A percentile compares a stretch with the other conserved stretches of the same genome.
Conservation (phyloP, 2,113 vertebrate genomes). For the Tychaedon coryphoeus region DNA sequence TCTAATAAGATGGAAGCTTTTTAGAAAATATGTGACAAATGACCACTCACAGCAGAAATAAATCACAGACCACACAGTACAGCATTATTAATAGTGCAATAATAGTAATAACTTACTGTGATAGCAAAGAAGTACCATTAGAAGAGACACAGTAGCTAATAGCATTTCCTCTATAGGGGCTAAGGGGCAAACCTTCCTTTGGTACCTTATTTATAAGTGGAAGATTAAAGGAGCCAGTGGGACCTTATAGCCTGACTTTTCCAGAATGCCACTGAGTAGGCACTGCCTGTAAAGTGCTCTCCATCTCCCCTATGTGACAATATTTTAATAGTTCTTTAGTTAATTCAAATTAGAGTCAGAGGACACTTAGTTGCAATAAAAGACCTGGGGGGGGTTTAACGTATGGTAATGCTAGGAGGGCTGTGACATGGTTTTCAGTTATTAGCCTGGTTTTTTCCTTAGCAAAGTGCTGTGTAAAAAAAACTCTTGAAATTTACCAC, state of each 20-base stretch:
- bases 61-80: constrained; percentile 24
- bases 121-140: constrained; percentile 27
- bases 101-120: constrained; percentile 54
- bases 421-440: neutral
- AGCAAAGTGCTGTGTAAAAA: neutral
- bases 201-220: neutral
- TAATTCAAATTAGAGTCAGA: constrained; percentile 6
- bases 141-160: constrained; percentile 34
- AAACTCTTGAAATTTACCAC: neutral
- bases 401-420: neutral
- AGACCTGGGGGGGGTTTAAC: neutral
- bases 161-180: neutral
- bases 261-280: neutral
- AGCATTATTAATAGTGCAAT: constrained; percentile 52
- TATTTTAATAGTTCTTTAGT: neutral
- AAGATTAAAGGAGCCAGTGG: neutral
- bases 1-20: constrained; percentile 49
- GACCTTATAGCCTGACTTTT: neutral
- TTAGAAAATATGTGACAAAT: constrained; percentile 54
- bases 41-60: constrained; percentile 32
- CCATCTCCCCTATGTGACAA: neutral
- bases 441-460: neutral
- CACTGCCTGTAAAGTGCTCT: neutral
- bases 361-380: neutral
- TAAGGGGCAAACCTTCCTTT: constrained; percentile 10